Percentiles rank a stretch among this genome's conserved stretches.
Evolutionary conservation across 1,140 invertebrate species (phyloP).

Genomic region (Augochlora pura): DNA sequence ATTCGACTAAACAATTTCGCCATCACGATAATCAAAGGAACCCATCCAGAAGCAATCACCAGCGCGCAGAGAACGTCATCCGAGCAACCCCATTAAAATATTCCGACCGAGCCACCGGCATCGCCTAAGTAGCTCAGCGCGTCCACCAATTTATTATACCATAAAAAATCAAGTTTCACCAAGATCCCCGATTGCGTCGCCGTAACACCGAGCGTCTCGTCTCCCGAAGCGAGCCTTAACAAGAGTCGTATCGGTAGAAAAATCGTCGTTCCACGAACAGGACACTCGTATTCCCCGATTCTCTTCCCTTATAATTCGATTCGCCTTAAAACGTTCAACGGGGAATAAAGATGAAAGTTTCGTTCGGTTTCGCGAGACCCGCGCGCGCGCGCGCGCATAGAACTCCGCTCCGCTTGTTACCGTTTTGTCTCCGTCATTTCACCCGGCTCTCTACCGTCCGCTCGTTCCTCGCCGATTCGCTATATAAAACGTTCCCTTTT

Average conservation of each 20-base stretch:
- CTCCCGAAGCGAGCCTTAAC: not conserved
- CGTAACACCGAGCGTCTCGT: too few species aligned
- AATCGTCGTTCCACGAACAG: slow-evolving; percentile 16
- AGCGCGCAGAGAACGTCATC: too few species aligned
- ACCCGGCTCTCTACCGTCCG: not conserved
- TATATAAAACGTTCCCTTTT: slow-evolving; percentile 12
- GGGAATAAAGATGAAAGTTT: slow-evolving; percentile 15
- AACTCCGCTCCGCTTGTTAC: slow-evolving; percentile 30
- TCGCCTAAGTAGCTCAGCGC: too few species aligned
- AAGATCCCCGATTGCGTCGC: too few species aligned
- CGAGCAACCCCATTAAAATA: too few species aligned
- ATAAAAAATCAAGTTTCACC: too few species aligned
- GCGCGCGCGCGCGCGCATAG: slow-evolving; percentile 14
- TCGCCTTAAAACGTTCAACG: slow-evolving; percentile 36
- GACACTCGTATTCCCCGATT: not conserved
- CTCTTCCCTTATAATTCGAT: slow-evolving; percentile 29
- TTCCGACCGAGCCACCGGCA: too few species aligned
- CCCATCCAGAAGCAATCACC: too few species aligned
- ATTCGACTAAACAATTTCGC: too few species aligned
- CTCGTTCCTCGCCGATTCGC: not conserved
- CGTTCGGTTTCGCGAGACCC: not conserved
- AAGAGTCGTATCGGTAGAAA: slow-evolving; percentile 28
- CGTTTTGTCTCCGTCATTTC: slow-evolving; percentile 32
- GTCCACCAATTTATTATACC: too few species aligned
- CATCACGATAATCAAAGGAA: too few species aligned